Percentiles rank a stretch among this genome's conserved stretches.
Evolutionary conservation across 2,888 invertebrate species (phyloP).

Genomic region (Agrotis puta): DNA sequence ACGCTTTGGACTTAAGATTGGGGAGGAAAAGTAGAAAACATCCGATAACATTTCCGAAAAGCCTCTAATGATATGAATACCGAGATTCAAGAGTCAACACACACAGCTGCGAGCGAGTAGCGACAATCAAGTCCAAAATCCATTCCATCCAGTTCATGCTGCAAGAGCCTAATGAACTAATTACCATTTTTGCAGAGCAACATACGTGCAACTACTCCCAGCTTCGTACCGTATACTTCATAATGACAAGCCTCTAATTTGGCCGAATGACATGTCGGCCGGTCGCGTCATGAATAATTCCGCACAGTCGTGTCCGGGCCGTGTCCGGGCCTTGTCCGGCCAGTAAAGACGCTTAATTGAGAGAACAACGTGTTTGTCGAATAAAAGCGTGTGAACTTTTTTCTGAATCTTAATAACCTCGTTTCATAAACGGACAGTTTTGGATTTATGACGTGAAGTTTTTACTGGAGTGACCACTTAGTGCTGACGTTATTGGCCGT

Average conservation of each 20-base stretch:
- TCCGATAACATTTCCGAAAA: neutral
- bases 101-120: too few relatives aligned
- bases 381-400: conserved; percentile 84
- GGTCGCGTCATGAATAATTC: conserved; percentile 87
- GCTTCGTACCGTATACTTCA: conserved; percentile 62
- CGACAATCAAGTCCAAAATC: neutral
- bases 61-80: neutral
- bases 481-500: conserved; percentile 6
- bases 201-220: conserved; percentile 58
- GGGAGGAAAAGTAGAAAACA: too few relatives aligned
- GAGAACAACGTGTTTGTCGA: conserved; percentile 84
- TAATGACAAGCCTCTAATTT: conserved; percentile 75
- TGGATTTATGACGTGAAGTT: conserved; percentile 66
- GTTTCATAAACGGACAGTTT: conserved; percentile 67
- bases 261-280: conserved; percentile 77
- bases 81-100: neutral
- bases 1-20: too few relatives aligned
- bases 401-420: conserved; percentile 77
- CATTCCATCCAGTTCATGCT: conserved; percentile 26
- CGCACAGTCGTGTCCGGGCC: conserved; percentile 68
- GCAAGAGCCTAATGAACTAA: conserved; percentile 61
- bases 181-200: conserved; percentile 62
- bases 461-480: conserved; percentile 45
- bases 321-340: conserved; percentile 82
- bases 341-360: conserved; percentile 86